Conservation (phyloP, 1,140 invertebrate species). For the Holotrichia oblita region DNA sequence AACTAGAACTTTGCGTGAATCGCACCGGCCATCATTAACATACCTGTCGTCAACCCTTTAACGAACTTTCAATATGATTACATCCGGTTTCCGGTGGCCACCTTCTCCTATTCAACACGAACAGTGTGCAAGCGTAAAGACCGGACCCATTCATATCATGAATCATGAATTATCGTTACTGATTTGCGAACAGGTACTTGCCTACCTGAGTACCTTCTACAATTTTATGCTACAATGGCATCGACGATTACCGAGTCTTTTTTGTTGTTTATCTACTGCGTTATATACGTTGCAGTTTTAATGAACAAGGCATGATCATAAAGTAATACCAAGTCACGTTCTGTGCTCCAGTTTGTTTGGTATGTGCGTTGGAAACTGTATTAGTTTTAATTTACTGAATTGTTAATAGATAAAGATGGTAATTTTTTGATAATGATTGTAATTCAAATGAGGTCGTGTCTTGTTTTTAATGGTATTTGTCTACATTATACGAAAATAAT, state of each 20-base stretch:
- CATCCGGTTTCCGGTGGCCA: conserved; percentile 14
- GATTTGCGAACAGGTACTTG: conserved; percentile 7
- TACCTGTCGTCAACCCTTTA: conserved; percentile 12
- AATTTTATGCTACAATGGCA: not conserved
- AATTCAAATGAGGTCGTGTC: too few species aligned
- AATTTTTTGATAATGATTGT: too few species aligned
- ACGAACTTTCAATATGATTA: conserved; percentile 21
- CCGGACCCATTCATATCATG: not conserved
- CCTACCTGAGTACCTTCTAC: not conserved
- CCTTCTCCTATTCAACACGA: not conserved
- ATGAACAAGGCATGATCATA: not conserved
- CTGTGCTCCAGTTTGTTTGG: too few species aligned
- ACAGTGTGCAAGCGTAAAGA: not conserved
- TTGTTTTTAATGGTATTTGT: too few species aligned
- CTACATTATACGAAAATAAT: too few species aligned
- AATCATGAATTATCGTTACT: not conserved
- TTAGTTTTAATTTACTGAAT: too few species aligned
- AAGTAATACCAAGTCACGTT: not conserved
- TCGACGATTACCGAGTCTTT: not conserved
- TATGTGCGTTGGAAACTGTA: too few species aligned
- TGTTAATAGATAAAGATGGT: too few species aligned
- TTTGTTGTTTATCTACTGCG: conserved; percentile 9
- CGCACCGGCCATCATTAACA: not conserved
- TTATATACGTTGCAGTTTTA: not conserved
- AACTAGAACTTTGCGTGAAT: not conserved